These are phyloP conservation scores for Lutjanus argentimaculatus DNA, from an alignment of 2,797 vertebrate genomes.

Conservation along the genomic window DNA sequence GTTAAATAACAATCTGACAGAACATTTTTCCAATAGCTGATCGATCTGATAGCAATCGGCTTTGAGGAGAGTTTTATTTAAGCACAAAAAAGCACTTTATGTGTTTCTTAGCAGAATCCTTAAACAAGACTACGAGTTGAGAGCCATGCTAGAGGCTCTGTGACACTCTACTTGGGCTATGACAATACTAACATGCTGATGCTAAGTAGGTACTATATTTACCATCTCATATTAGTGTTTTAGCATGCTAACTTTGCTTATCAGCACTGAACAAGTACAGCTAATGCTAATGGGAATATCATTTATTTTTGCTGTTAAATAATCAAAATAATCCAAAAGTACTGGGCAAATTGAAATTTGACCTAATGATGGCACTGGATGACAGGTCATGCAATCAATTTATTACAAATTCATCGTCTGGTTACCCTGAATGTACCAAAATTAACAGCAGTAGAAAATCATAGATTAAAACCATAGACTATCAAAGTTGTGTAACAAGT, in stretches of 20 bases:
- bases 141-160: background rate
- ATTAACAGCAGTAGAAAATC: background rate
- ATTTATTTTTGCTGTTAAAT: background rate
- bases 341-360: background rate
- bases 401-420: background rate
- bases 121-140: background rate
- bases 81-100: background rate
- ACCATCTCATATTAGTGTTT: background rate
- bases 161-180: background rate
- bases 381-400: background rate
- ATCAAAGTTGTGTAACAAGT: no score
- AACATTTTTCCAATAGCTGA: conserved; percentile 3
- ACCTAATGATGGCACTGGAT: background rate
- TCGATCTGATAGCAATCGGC: conserved; percentile 1
- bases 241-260: background rate
- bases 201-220: background rate
- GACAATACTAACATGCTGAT: background rate
- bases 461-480: no score
- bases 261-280: background rate
- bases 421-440: background rate
- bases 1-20: conserved; percentile 12
- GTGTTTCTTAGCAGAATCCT: background rate
- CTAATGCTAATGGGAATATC: background rate
- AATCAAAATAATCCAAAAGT: background rate
- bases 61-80: background rate